phyloP scores from a whole-genome alignment of 2,888 invertebrate species.

The Parnassius orleans region DNA sequence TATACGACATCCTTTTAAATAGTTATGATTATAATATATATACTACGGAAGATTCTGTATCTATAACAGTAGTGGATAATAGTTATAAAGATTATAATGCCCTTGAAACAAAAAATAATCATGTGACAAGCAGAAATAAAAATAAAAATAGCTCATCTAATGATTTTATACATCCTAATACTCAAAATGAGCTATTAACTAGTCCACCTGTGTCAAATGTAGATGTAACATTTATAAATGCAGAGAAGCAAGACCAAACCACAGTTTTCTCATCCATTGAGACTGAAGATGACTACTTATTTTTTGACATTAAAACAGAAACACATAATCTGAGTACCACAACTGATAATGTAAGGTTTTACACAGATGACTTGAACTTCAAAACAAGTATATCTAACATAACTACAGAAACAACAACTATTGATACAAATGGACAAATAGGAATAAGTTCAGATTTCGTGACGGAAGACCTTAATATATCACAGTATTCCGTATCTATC shows the following conservation, averaged over 20 bases:
- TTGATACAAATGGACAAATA: neutral
- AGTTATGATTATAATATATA: neutral
- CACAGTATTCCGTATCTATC: neutral
- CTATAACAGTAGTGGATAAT: neutral
- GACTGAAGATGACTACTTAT: neutral
- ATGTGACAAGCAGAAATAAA: neutral
- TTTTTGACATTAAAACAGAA: conserved; percentile 1
- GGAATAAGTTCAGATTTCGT: neutral
- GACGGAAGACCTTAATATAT: neutral
- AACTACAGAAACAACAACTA: neutral
- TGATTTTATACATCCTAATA: neutral
- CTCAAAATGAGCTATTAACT: neutral
- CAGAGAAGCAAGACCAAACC: neutral
- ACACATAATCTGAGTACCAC: conserved; percentile 1
- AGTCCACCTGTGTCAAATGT: neutral
- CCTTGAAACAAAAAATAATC: neutral
- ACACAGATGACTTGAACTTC: neutral
- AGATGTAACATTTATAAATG: neutral
- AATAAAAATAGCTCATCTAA: neutral
- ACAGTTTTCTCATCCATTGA: neutral
- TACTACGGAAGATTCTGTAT: neutral
- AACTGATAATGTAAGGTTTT: neutral
- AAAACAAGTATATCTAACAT: neutral
- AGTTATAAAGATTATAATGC: conserved; percentile 2
- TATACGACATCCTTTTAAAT: conserved; percentile 3